These are phyloP conservation scores for Acanthosepion pharaonis DNA, from an alignment of 2,888 invertebrate species.

Conservation along the genomic window DNA sequence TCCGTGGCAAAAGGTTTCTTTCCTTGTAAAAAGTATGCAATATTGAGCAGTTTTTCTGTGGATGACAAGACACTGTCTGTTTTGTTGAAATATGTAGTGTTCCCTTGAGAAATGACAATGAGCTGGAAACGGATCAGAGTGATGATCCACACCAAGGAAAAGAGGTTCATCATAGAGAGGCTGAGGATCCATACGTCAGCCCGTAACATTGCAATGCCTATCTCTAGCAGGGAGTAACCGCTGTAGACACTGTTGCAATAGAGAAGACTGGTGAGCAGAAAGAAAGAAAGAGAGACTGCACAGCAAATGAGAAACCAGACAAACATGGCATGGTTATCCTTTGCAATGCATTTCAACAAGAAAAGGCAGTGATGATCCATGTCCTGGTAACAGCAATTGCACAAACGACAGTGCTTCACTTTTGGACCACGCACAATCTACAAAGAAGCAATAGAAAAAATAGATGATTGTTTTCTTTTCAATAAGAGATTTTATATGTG, in stretches of 20 bases:
- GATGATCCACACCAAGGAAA: slow-evolving; percentile 66
- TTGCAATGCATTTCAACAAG: slow-evolving; percentile 71
- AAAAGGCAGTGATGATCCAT: slow-evolving; percentile 75
- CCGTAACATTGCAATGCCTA: slow-evolving; percentile 56
- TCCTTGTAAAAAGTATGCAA: slow-evolving; percentile 65
- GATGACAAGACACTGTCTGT: slow-evolving; percentile 55
- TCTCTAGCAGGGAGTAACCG: slow-evolving; percentile 48
- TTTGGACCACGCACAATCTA: slow-evolving; percentile 62
- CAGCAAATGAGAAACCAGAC: slow-evolving; percentile 65
- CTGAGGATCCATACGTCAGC: slow-evolving; percentile 65
- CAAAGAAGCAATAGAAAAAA: slow-evolving; percentile 49
- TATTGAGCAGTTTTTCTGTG: slow-evolving; percentile 63
- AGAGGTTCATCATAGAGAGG: slow-evolving; percentile 63
- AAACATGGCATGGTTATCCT: slow-evolving; percentile 70
- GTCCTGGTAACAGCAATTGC: slow-evolving; percentile 68
- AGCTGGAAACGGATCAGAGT: slow-evolving; percentile 66
- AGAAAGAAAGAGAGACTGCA: slow-evolving; percentile 63
- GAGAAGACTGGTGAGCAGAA: slow-evolving; percentile 55
- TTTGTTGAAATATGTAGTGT: slow-evolving; percentile 63
- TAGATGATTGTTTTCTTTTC: background rate
- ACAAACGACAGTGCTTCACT: slow-evolving; percentile 72
- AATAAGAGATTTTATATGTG: too few relatives aligned
- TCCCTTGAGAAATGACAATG: slow-evolving; percentile 63
- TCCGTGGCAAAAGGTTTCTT: slow-evolving; percentile 60
- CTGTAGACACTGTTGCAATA: slow-evolving; percentile 54